A percentile compares a stretch with the other conserved stretches of the same genome.
phyloP scores from a whole-genome alignment of 92 coral and sea anemone genomes.

The Epizoanthus scotinus region DNA sequence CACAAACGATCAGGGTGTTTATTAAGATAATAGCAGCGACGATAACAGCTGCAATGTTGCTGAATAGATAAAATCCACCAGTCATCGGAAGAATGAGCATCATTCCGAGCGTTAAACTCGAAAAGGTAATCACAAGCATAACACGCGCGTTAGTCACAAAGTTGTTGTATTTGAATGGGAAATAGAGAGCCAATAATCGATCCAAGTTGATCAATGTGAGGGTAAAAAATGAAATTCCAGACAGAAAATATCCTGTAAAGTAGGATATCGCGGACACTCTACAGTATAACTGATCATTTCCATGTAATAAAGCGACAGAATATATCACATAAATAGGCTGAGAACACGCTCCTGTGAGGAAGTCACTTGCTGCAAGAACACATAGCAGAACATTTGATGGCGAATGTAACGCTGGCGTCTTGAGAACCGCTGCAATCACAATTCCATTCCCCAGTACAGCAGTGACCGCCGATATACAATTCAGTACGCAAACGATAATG shows the following conservation, averaged over 20 bases:
- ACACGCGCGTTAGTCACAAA: background rate
- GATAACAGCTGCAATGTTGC: background rate
- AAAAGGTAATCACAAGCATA: background rate
- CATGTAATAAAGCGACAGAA: background rate
- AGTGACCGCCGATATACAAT: background rate
- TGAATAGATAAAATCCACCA: background rate
- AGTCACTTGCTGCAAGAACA: slow-evolving; percentile 3
- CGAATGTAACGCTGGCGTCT: background rate
- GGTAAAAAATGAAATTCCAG: background rate
- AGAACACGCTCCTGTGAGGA: background rate
- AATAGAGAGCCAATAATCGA: background rate
- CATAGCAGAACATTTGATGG: slow-evolving; percentile 3
- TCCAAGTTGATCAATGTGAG: slow-evolving; percentile 4
- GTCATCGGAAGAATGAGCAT: background rate
- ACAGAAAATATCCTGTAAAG: background rate
- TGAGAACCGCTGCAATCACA: background rate
- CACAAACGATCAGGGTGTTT: background rate
- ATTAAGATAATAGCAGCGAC: background rate
- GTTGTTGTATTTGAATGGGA: background rate
- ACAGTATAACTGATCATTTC: background rate
- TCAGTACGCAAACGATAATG: too few relatives aligned
- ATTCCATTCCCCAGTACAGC: slow-evolving; percentile 5
- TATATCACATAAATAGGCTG: slow-evolving; percentile 7
- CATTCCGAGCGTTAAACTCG: background rate
- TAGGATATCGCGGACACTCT: background rate